A percentile compares a stretch with the other conserved stretches of the same genome.
phyloP scores from a whole-genome alignment of 2,888 invertebrate genomes.

The Fabriciana adippe region DNA sequence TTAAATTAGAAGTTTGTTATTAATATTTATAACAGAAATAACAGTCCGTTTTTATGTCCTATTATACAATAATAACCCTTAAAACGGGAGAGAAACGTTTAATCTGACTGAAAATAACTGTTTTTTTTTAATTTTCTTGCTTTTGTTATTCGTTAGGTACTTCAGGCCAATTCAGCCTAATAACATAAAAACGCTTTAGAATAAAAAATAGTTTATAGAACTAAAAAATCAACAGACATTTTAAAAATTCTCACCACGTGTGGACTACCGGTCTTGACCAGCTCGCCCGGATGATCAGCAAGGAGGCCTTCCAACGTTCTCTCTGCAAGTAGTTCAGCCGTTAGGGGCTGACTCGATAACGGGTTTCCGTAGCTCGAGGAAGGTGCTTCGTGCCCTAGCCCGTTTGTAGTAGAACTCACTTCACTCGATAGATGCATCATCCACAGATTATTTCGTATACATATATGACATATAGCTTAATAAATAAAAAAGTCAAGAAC shows the following conservation, averaged over 20 bases:
- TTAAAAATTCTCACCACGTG: constrained; percentile 86
- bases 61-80: no score
- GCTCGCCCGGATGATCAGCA: constrained; percentile 95
- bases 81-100: no score
- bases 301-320: constrained; percentile 91
- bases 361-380: constrained; percentile 71
- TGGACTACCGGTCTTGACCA: constrained; percentile 97
- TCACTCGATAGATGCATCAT: constrained; percentile 91
- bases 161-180: no score
- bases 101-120: no score
- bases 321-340: constrained; percentile 91
- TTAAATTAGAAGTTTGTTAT: no score
- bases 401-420: constrained; percentile 87
- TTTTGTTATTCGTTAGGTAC: no score
- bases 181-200: neutral
- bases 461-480: constrained; percentile 35
- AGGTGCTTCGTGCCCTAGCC: constrained; percentile 76
- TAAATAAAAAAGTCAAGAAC: constrained; percentile 42
- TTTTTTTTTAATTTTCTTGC: no score
- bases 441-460: constrained; percentile 43
- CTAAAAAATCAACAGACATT: neutral
- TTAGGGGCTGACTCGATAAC: constrained; percentile 84
- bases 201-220: neutral
- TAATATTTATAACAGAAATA: no score
- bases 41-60: no score